Percentiles rank a stretch among this genome's conserved stretches.
These are phyloP conservation scores for Hoplodrina blanda DNA, from an alignment of 2,888 invertebrate species.

Conservation along the genomic window DNA sequence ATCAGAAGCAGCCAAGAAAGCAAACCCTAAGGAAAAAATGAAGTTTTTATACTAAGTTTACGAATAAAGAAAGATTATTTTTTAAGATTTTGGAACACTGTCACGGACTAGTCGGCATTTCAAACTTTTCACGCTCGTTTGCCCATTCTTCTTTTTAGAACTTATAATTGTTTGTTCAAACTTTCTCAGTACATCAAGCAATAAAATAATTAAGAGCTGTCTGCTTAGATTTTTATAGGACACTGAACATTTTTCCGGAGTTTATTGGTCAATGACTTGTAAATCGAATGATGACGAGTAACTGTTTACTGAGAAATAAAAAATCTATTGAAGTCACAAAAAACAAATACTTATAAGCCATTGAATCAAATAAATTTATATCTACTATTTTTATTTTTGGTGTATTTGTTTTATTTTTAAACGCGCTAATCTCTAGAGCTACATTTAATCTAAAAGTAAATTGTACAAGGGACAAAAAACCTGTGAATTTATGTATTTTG, in stretches of 20 bases:
- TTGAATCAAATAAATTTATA: too few relatives aligned
- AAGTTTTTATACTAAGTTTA: background rate
- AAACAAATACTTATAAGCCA: too few relatives aligned
- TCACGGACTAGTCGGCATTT: slow-evolving; percentile 22
- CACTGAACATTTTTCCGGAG: background rate
- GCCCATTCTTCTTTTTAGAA: slow-evolving; percentile 26
- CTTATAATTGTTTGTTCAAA: slow-evolving; percentile 58
- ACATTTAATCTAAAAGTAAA: too few relatives aligned
- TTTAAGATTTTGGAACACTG: slow-evolving; percentile 14
- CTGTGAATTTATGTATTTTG: too few relatives aligned
- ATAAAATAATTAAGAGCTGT: slow-evolving; percentile 24
- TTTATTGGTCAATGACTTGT: background rate
- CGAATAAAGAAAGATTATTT: slow-evolving; percentile 6
- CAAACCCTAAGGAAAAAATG: background rate
- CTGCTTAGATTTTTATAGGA: slow-evolving; percentile 4
- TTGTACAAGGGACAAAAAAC: too few relatives aligned
- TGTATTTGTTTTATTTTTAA: too few relatives aligned
- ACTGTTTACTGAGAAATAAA: background rate
- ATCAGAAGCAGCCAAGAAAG: background rate
- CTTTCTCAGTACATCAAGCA: slow-evolving; percentile 41
- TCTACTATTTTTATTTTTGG: too few relatives aligned
- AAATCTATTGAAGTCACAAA: too few relatives aligned
- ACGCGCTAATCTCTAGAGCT: too few relatives aligned
- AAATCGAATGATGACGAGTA: background rate
- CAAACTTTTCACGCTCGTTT: slow-evolving; percentile 46